Evolutionary conservation across 2,113 vertebrate genomes (phyloP).

Genomic region (Anguilla japonica): DNA sequence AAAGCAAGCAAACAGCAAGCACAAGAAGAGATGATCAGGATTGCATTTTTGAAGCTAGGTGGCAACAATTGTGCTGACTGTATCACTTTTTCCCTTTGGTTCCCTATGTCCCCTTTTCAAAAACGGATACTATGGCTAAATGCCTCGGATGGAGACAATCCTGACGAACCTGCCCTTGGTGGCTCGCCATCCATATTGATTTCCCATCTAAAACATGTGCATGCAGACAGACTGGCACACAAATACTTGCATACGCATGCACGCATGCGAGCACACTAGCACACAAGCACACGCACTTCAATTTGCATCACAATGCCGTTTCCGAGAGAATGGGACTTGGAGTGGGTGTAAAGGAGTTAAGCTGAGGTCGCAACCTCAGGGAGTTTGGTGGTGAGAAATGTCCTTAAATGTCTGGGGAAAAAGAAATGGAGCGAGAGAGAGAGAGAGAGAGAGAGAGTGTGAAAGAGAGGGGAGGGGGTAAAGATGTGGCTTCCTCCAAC

Average conservation of each 20-base stretch:
- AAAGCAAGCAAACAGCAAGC: slow-evolving; percentile 1
- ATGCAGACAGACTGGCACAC: slow-evolving; percentile 20
- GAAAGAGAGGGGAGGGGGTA: slow-evolving; percentile 18
- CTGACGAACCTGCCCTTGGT: slow-evolving; percentile 4
- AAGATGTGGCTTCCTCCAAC: slow-evolving; percentile 62
- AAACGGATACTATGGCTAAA: neutral
- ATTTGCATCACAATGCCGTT: slow-evolving; percentile 52
- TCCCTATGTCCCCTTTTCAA: neutral
- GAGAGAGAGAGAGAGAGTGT: slow-evolving; percentile 16
- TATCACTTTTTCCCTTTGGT: neutral
- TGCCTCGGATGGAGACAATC: neutral
- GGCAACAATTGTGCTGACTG: slow-evolving; percentile 5
- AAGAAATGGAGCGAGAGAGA: slow-evolving; percentile 45
- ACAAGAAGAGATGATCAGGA: neutral
- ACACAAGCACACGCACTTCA: slow-evolving; percentile 28
- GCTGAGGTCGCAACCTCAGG: slow-evolving; percentile 43
- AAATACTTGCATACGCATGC: slow-evolving; percentile 15
- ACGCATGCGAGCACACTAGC: slow-evolving; percentile 1
- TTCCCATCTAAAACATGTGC: neutral
- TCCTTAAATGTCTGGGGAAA: slow-evolving; percentile 41
- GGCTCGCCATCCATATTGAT: neutral
- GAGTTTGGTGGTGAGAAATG: slow-evolving; percentile 43
- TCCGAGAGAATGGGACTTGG: slow-evolving; percentile 31
- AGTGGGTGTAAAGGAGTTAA: slow-evolving; percentile 35
- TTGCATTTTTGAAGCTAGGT: neutral